Evolutionary conservation across 2,888 invertebrate species (phyloP).

Genomic region (Pheosia tremula): DNA sequence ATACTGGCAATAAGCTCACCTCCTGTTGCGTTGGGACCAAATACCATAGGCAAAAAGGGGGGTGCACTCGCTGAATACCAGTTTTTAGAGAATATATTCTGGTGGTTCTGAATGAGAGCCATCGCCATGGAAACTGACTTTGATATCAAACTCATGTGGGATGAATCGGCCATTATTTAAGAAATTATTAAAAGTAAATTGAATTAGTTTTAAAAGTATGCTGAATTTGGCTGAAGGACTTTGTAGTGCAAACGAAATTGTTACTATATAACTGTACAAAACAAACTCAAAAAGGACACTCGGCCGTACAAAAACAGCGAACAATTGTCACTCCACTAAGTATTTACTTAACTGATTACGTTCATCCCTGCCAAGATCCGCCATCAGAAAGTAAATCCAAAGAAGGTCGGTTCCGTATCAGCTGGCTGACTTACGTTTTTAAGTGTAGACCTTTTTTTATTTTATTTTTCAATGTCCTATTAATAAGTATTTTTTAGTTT

Average conservation of each 20-base stretch:
- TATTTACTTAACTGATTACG: slow-evolving; percentile 44
- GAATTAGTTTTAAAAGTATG: no score
- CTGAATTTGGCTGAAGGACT: slow-evolving; percentile 13
- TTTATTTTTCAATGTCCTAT: no score
- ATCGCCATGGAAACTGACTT: slow-evolving; percentile 37
- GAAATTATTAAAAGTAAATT: slow-evolving; percentile 24
- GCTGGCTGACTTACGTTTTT: no score
- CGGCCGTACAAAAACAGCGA: slow-evolving; percentile 17
- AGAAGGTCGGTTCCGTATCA: slow-evolving; percentile 10
- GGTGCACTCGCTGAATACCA: no score
- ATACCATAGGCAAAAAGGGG: no score
- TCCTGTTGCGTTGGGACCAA: no score
- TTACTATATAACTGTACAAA: no score
- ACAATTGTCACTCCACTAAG: slow-evolving; percentile 41
- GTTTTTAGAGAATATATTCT: no score
- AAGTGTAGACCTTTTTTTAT: no score
- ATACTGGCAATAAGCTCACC: no score
- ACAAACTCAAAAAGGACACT: slow-evolving; percentile 21
- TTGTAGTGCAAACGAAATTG: neutral
- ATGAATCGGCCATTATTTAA: slow-evolving; percentile 30
- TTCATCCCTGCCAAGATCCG: slow-evolving; percentile 18
- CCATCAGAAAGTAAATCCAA: slow-evolving; percentile 16
- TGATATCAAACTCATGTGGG: slow-evolving; percentile 33
- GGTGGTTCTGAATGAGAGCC: slow-evolving; percentile 29
- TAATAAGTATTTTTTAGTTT: no score